These are phyloP conservation scores for Notodonta dromedarius DNA, from an alignment of 2,888 invertebrate genomes.

Conservation along the genomic window DNA sequence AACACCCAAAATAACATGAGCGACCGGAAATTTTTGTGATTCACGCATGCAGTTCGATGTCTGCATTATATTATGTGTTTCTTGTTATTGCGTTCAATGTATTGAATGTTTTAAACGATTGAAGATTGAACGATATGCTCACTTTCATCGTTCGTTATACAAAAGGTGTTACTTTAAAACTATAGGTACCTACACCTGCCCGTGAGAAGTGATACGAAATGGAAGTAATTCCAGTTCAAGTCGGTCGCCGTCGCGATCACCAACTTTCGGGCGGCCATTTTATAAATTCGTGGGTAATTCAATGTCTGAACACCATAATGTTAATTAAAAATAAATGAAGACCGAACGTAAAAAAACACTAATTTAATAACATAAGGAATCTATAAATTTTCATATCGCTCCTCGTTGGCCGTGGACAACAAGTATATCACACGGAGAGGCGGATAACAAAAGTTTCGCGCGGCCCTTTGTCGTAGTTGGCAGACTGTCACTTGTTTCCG, in stretches of 20 bases:
- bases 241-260: too few species aligned
- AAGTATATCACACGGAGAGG: slow-evolving; percentile 13
- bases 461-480: slow-evolving; percentile 30
- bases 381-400: too few species aligned
- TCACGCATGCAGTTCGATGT: slow-evolving; percentile 57
- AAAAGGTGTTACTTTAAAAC: neutral
- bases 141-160: neutral
- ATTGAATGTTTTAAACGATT: slow-evolving; percentile 4
- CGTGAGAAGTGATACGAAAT: too few species aligned
- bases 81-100: slow-evolving; percentile 20
- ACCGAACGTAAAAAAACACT: too few species aligned
- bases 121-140: neutral
- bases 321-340: too few species aligned
- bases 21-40: slow-evolving; percentile 63
- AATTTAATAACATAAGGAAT: too few species aligned
- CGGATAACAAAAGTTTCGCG: slow-evolving; percentile 13
- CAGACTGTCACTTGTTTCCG: slow-evolving; percentile 34
- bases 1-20: slow-evolving; percentile 60
- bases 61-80: slow-evolving; percentile 35
- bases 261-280: too few species aligned
- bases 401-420: neutral
- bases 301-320: too few species aligned
- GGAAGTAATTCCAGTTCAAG: too few species aligned
- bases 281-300: too few species aligned
- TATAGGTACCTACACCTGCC: too few species aligned